These are phyloP conservation scores for Troilus luridus DNA, from an alignment of 2,888 invertebrate species.

Conservation along the genomic window DNA sequence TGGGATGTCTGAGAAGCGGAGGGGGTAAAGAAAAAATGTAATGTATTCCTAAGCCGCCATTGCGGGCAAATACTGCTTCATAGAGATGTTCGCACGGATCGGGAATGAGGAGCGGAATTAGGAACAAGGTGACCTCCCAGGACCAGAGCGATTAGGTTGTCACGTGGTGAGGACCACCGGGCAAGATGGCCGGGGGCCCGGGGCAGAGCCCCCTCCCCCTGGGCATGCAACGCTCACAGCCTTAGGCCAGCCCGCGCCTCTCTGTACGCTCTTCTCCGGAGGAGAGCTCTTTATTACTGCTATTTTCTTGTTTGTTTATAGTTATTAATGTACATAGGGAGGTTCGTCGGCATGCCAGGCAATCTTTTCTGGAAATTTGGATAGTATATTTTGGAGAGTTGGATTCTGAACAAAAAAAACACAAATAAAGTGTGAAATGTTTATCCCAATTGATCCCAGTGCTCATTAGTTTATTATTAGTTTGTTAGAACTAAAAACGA, in stretches of 20 bases:
- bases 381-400: neutral
- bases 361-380: neutral
- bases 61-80: slow-evolving; percentile 15
- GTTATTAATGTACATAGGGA: neutral
- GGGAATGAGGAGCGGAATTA: slow-evolving; percentile 50
- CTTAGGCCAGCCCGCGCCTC: slow-evolving; percentile 8
- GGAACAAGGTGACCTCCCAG: slow-evolving; percentile 49
- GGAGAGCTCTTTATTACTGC: neutral
- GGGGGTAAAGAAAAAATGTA: slow-evolving; percentile 16
- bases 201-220: slow-evolving; percentile 40
- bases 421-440: too few species aligned
- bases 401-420: too few species aligned
- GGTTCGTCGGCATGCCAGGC: neutral
- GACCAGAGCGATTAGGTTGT: slow-evolving; percentile 46
- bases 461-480: too few species aligned
- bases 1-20: slow-evolving; percentile 4
- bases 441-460: too few species aligned
- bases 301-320: slow-evolving; percentile 30
- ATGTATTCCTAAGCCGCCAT: slow-evolving; percentile 53
- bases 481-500: too few species aligned
- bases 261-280: neutral
- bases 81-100: slow-evolving; percentile 28
- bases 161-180: slow-evolving; percentile 57
- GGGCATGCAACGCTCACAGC: slow-evolving; percentile 43
- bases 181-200: slow-evolving; percentile 52